Conservation (phyloP, 2,888 invertebrate species). For the Pseudoips prasinana region DNA sequence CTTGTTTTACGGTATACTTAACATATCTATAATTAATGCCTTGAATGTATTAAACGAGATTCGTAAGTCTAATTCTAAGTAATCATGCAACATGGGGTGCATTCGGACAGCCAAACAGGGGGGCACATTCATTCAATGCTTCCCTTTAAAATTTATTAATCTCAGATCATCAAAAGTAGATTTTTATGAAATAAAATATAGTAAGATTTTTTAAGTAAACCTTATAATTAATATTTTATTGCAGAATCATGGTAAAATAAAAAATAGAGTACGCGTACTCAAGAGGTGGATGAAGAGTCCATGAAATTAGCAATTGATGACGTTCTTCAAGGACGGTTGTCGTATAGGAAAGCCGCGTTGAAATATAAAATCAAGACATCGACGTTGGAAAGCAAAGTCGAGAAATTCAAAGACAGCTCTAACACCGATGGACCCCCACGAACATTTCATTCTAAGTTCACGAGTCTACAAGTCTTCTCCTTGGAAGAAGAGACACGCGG, state of each 20-base stretch:
- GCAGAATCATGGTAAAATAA: neutral
- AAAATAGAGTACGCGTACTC: neutral
- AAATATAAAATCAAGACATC: constrained; percentile 14
- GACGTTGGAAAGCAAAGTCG: constrained; percentile 16
- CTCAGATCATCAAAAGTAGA: too few relatives aligned
- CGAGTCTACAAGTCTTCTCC: constrained; percentile 21
- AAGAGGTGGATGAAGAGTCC: neutral
- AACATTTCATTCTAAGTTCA: constrained; percentile 20
- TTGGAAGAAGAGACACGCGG: constrained; percentile 21
- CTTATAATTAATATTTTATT: neutral
- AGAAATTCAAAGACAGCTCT: constrained; percentile 11
- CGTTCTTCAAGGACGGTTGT: constrained; percentile 4
- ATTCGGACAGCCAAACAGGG: too few relatives aligned
- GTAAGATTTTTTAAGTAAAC: too few relatives aligned
- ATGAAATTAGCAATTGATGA: neutral
- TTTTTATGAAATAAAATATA: too few relatives aligned
- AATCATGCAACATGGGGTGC: too few relatives aligned
- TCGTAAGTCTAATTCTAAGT: too few relatives aligned
- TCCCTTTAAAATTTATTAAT: too few relatives aligned
- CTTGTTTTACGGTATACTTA: too few relatives aligned
- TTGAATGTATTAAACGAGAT: too few relatives aligned
- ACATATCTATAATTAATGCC: too few relatives aligned
- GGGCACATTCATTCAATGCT: too few relatives aligned
- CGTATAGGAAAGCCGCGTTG: constrained; percentile 15
- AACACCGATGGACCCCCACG: constrained; percentile 4